phyloP scores from a whole-genome alignment of 2,888 invertebrate species.

The Sinotaia quadrata region DNA sequence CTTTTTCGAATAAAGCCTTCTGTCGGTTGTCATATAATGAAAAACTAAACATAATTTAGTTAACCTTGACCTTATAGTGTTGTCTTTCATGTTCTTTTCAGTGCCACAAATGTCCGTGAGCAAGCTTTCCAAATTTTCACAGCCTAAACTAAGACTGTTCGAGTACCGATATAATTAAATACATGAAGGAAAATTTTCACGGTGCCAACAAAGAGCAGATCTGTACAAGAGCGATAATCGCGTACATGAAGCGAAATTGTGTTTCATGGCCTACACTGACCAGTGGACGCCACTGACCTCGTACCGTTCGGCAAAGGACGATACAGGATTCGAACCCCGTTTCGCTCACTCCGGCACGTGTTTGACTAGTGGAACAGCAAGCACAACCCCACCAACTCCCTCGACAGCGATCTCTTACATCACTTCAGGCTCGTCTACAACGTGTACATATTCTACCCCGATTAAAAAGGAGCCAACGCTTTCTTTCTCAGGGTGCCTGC shows the following conservation, averaged over 20 bases:
- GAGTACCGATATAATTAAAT: neutral
- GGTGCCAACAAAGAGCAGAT: too few species aligned
- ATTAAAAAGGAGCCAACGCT: neutral
- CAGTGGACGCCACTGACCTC: neutral
- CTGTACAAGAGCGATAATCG: too few species aligned
- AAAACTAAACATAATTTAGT: too few species aligned
- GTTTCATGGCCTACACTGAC: slow-evolving; percentile 12
- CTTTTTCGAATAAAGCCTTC: too few species aligned
- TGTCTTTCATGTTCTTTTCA: too few species aligned
- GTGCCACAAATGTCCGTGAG: too few species aligned
- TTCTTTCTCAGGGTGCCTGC: neutral
- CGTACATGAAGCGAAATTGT: too few species aligned
- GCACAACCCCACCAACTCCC: neutral
- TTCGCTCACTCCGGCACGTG: neutral
- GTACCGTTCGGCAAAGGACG: neutral
- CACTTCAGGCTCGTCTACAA: neutral
- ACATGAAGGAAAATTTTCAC: neutral
- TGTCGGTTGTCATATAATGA: too few species aligned
- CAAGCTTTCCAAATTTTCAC: too few species aligned
- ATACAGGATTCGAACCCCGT: slow-evolving; percentile 3
- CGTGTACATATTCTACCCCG: neutral
- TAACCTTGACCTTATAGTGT: too few species aligned
- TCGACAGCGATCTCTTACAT: neutral
- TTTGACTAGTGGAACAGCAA: neutral
- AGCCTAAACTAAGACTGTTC: neutral